A percentile compares a stretch with the other conserved stretches of the same genome.
Conservation (phyloP, 2,113 vertebrate species). For the Antechinus flavipes region DNA sequence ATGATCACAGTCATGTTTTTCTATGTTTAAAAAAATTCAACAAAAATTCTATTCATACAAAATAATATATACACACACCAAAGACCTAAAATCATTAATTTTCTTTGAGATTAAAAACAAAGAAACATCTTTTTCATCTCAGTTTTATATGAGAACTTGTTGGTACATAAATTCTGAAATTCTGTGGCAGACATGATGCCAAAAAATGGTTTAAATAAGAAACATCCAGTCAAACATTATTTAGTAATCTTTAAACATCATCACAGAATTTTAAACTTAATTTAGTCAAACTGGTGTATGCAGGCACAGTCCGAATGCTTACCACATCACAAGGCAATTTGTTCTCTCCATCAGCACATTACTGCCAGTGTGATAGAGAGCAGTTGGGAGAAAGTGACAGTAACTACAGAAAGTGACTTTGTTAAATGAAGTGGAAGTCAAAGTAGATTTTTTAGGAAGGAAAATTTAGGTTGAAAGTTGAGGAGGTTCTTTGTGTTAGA, state of each 20-base stretch:
- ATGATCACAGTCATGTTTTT: slow-evolving; percentile 19
- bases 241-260: slow-evolving; percentile 11
- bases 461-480: not conserved
- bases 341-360: not conserved
- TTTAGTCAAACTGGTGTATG: slow-evolving; percentile 30
- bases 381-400: not conserved
- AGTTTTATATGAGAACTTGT: slow-evolving; percentile 47
- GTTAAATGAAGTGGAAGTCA: not conserved
- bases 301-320: slow-evolving; percentile 28
- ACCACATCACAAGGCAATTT: slow-evolving; percentile 9
- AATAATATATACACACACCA: not conserved
- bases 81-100: slow-evolving; percentile 55
- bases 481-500: not conserved
- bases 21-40: slow-evolving; percentile 27
- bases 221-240: not conserved
- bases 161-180: slow-evolving; percentile 51
- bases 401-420: not conserved
- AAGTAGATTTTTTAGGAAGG: not conserved
- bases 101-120: slow-evolving; percentile 27
- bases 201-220: slow-evolving; percentile 51
- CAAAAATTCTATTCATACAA: slow-evolving; percentile 20
- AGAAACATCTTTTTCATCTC: slow-evolving; percentile 31
- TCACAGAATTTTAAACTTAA: slow-evolving; percentile 46
- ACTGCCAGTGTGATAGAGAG: not conserved
- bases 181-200: slow-evolving; percentile 3